Evolutionary conservation across 2,113 vertebrate genomes (phyloP).

Genomic region (Tonatia bakeri): DNA sequence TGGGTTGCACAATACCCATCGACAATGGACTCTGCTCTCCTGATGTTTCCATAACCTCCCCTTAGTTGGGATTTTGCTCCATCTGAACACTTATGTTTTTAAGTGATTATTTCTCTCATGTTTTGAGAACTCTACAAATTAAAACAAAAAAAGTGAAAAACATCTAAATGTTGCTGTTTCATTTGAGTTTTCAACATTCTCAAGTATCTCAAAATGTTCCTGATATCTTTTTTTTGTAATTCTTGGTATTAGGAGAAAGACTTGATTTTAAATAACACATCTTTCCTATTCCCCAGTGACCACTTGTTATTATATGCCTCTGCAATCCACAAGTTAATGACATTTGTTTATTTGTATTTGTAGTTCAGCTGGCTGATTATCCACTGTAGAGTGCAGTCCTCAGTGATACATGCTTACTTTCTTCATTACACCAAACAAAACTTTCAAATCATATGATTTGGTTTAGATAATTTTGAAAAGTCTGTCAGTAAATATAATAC

Average conservation of each 20-base stretch:
- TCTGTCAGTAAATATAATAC: neutral
- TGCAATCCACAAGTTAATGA: neutral
- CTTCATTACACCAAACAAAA: neutral
- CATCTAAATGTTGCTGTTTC: neutral
- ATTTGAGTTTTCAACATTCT: neutral
- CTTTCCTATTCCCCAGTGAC: neutral
- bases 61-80: neutral
- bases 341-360: neutral
- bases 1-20: slow-evolving; percentile 35
- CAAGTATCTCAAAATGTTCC: neutral
- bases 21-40: slow-evolving; percentile 29
- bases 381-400: neutral
- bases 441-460: neutral
- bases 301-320: neutral
- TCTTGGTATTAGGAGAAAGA: neutral
- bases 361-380: neutral
- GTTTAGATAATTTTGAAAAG: slow-evolving; percentile 33
- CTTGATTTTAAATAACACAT: neutral
- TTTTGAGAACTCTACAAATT: slow-evolving; percentile 10
- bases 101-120: neutral
- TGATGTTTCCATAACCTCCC: neutral
- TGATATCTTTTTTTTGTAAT: neutral
- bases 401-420: neutral
- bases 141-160: neutral
- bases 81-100: neutral